Conservation (phyloP, 2,113 vertebrate species). For the Nesoenas mayeri region DNA sequence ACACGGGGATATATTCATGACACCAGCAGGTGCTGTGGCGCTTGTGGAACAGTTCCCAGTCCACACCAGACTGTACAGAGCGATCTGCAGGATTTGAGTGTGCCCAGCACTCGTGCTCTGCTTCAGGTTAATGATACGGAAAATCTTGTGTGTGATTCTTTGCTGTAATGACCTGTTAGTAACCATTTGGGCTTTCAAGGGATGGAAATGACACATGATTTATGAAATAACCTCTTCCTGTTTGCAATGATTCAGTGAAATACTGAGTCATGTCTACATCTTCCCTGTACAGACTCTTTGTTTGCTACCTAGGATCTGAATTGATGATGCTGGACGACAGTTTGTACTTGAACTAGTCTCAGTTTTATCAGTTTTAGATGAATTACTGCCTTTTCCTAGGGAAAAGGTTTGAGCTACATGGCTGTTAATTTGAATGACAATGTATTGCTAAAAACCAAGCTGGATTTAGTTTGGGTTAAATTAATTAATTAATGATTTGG, state of each 20-base stretch:
- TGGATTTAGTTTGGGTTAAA: neutral
- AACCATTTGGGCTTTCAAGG: neutral
- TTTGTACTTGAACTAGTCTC: neutral
- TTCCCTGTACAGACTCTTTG: neutral
- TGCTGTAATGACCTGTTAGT: neutral
- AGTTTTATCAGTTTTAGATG: neutral
- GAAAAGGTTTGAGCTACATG: neutral
- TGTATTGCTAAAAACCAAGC: neutral
- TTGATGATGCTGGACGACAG: neutral
- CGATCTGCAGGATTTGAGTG: neutral
- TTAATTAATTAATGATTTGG: neutral
- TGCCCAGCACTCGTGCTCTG: neutral
- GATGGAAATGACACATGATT: constrained; percentile 1
- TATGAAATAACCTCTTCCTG: constrained; percentile 39
- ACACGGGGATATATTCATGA: neutral
- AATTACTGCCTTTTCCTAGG: neutral
- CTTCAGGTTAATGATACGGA: neutral
- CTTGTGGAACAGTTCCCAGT: neutral
- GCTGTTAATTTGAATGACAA: neutral
- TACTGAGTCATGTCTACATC: neutral
- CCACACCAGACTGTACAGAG: neutral
- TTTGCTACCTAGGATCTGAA: neutral
- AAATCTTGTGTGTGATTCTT: neutral
- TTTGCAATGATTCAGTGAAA: neutral
- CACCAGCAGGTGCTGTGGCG: neutral